Evolutionary conservation across 2,888 invertebrate genomes (phyloP), one percentile per base, ranked within the genome.

Genomic region (Anthrax anthrax): DNA sequence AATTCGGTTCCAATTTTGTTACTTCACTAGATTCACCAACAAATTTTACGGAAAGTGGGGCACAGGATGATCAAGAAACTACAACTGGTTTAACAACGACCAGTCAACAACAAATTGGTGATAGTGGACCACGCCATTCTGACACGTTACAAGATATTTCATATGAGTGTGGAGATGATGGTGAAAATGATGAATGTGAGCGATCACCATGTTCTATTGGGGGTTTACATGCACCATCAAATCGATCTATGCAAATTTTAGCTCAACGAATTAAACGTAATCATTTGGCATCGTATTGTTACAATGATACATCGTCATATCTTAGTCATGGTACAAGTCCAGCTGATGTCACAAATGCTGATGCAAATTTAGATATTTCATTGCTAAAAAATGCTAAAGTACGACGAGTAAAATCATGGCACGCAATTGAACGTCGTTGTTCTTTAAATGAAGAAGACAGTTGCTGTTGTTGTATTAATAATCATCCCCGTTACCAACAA

Each of bases 321-420:
- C 49, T 64, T 56, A 52, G 65, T 64, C 14, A 54, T 42, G 70
- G 68, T 38, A 71, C 70, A 50, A 73, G 72, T 54, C 70, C 72
- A 10, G 64, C 66, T 42, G 66, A 68, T 48, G 36, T 52, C 18
- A 34, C 34, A n/a, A 39, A 39, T 32, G n/a, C 32, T 17, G 46
- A 46, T n/a, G 13, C 3, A 12, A 55, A 39, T 27, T 9, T 23
- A 23, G 36, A 34, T 18, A 39, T 37, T 2, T 18, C 38, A 29
- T 23, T 32, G n/a, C 19, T 49, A 45, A 50, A 50, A n/a, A 42
- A 38, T 44, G 57, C 60, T 5, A 66, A 71, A 57, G 72, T 78
- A 40, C 71, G 77, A 27, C 70, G 79, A 47, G 73, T 78, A n/a
- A 74, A 74, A 56, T 82, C 81, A 3, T 81, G 80, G 55, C 78